phyloP scores from a whole-genome alignment of 1,140 invertebrate genomes.

The Eupristina koningsbergeri region DNA sequence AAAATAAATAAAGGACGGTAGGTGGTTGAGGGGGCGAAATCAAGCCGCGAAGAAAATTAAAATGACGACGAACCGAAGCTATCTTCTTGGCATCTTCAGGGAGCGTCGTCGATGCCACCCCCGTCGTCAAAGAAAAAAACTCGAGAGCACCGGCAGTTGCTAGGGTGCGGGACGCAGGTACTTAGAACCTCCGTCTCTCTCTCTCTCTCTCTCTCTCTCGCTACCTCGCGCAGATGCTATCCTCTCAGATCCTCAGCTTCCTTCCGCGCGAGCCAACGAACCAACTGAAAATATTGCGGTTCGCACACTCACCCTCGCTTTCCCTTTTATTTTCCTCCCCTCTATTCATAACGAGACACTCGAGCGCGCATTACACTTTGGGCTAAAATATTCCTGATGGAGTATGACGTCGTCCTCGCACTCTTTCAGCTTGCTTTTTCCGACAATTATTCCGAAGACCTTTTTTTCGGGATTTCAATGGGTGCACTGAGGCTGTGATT shows the following conservation, averaged over 20 bases:
- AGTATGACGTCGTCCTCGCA: conserved; percentile 36
- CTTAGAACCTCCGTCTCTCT: conserved; percentile 30
- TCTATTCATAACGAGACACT: conserved; percentile 60
- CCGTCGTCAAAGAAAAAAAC: no score
- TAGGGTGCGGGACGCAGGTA: conserved; percentile 16
- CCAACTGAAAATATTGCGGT: conserved; percentile 56
- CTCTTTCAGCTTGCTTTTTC: conserved; percentile 49
- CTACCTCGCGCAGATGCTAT: conserved; percentile 20
- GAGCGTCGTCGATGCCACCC: no score
- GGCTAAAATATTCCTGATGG: conserved; percentile 48
- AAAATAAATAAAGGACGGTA: conserved; percentile 57
- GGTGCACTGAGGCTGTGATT: conserved; percentile 19
- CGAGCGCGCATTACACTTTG: conserved; percentile 47
- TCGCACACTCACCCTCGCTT: conserved; percentile 42
- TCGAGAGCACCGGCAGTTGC: conserved; percentile 31
- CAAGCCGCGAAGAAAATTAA: conserved; percentile 71
- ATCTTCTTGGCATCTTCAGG: conserved; percentile 53
- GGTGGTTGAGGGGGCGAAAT: conserved; percentile 61
- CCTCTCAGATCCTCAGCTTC: no score
- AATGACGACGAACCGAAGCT: conserved; percentile 63
- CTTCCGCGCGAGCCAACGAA: conserved; percentile 24
- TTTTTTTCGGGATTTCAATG: conserved; percentile 40
- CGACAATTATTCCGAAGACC: conserved; percentile 46
- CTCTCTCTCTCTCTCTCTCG: conserved; percentile 37
- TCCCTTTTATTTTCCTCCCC: conserved; percentile 21